Evolutionary conservation across 2,113 vertebrate genomes (phyloP).

Genomic region (Sceloporus undulatus): DNA sequence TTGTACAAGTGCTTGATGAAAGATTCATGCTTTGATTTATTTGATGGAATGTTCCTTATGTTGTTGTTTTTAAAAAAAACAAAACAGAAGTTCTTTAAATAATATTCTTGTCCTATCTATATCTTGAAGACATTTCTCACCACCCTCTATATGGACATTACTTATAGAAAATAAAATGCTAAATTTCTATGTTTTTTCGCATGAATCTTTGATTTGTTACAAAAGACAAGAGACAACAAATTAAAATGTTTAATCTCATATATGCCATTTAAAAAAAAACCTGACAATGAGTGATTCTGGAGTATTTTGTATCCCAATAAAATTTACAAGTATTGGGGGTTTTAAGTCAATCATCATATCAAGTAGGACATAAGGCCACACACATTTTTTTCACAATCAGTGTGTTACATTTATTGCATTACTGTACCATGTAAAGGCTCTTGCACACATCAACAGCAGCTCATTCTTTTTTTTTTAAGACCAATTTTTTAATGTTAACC

Average conservation of each 20-base stretch:
- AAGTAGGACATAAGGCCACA: neutral
- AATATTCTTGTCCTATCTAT: neutral
- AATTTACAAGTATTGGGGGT: too few species aligned
- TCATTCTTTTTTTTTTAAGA: neutral
- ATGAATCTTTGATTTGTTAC: neutral
- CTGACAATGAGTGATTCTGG: too few species aligned
- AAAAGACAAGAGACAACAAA: neutral
- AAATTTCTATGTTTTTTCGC: neutral
- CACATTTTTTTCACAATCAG: neutral
- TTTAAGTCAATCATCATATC: too few species aligned
- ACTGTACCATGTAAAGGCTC: neutral
- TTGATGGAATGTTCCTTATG: neutral
- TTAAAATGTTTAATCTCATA: neutral
- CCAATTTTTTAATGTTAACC: neutral
- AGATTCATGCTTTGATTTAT: neutral
- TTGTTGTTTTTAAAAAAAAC: too few species aligned
- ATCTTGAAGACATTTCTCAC: neutral
- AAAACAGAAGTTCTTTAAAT: too few species aligned
- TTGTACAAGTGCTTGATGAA: neutral
- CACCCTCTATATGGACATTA: neutral
- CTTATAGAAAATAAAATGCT: neutral
- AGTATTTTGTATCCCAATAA: too few species aligned
- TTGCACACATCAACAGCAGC: too few species aligned
- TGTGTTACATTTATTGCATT: neutral
- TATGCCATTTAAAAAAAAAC: neutral